A percentile compares a stretch with the other conserved stretches of the same genome.
Conservation (phyloP, 1,140 invertebrate species). For the Grapholita molesta region DNA sequence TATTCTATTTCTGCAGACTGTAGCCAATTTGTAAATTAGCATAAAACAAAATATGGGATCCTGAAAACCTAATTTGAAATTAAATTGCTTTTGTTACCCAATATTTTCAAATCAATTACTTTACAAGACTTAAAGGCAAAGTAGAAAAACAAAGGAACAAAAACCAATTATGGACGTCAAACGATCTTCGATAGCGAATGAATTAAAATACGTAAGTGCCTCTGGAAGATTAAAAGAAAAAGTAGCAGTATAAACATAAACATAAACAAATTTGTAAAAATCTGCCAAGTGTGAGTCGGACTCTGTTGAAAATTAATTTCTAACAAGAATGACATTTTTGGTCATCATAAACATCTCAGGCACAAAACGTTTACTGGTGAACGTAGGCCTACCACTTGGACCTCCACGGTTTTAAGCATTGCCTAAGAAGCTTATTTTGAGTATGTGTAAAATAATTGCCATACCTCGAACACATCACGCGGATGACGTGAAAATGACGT, state of each 20-base stretch:
- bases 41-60: not conserved
- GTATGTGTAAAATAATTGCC: too few species aligned
- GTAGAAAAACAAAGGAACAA: not conserved
- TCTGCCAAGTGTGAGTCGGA: too few species aligned
- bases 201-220: not conserved
- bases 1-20: too few species aligned
- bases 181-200: not conserved
- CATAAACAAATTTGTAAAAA: not conserved
- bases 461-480: too few species aligned
- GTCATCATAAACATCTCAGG: too few species aligned
- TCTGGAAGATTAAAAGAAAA: not conserved
- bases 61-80: not conserved
- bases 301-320: too few species aligned
- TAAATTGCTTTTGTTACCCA: not conserved
- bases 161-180: not conserved
- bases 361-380: too few species aligned
- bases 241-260: not conserved
- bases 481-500: too few species aligned
- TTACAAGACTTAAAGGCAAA: not conserved
- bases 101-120: not conserved
- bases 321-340: too few species aligned
- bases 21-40: not conserved
- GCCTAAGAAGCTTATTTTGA: too few species aligned
- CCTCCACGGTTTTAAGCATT: too few species aligned
- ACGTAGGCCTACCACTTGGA: too few species aligned